Conservation (phyloP, 2,888 invertebrate genomes). For the Sesia apiformis region DNA sequence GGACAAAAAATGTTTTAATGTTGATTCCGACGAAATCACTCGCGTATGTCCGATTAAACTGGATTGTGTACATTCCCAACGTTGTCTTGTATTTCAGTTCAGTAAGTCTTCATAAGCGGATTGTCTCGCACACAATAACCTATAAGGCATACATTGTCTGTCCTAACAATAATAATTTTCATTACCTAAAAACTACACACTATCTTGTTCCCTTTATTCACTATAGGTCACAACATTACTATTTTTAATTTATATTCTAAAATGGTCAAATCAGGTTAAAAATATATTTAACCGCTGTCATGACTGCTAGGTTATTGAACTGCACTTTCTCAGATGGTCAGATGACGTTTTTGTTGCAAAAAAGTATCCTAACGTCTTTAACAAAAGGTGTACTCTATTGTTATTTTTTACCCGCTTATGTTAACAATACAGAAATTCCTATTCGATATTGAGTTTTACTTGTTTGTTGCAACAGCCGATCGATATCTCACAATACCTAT, state of each 20-base stretch:
- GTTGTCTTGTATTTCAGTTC: neutral
- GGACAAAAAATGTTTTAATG: neutral
- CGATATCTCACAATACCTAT: no score
- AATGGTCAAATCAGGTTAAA: neutral
- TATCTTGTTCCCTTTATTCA: no score
- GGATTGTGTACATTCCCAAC: neutral
- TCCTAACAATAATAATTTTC: no score
- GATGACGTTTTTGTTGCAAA: slow-evolving; percentile 1
- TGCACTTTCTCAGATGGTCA: slow-evolving; percentile 1
- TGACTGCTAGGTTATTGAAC: slow-evolving; percentile 1
- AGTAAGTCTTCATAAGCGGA: neutral
- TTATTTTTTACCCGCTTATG: no score
- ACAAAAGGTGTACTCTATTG: neutral
- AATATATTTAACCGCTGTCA: neutral
- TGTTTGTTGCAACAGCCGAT: no score
- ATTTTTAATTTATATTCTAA: neutral
- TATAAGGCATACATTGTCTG: no score
- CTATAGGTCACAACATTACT: no score
- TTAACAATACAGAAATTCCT: no score
- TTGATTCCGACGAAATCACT: neutral
- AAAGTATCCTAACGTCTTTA: neutral
- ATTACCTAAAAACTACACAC: no score
- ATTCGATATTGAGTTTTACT: no score
- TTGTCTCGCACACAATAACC: no score
- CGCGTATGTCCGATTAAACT: neutral